Evolutionary conservation across 1,140 invertebrate species (phyloP), one percentile per base, ranked within the genome.

Genomic region (Lineus longissimus): DNA sequence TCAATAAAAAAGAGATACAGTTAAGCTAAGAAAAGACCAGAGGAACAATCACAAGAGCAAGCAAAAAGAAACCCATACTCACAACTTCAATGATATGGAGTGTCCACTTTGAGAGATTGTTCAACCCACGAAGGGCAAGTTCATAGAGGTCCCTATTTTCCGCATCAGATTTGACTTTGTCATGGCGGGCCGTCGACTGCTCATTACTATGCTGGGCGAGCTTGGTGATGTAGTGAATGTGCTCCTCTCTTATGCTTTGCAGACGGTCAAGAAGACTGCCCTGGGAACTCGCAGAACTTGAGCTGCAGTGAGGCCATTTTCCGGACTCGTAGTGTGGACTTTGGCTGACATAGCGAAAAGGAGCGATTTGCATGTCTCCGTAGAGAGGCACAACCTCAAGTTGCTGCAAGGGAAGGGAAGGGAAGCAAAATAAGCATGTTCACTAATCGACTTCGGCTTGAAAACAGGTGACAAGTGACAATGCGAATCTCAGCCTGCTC

Each of bases 321-420:
- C 86, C 86, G 0, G 92, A 84, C 76, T 99, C 97, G 81, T 94
- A 98, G 77, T 97, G 92, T 72, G 94, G 93, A 59, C 92, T 95
- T 55, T 93, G 86, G 81, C 94, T 96, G 47, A 99, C 95, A 75
- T 98, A 99, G 79, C 97, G 95, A 78, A 98, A 99, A 0, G 97
- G 97, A 0, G 95, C 93, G 63, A 99, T 98, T 84, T 98, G 97
- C 97, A 99, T 99, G 75, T 99, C 97, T 2, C 97, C 97, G 82
- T 98, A 99, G 7, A 99, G 81, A 0, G 97, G 96, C 1, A 99
- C 97, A 61, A 99, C 95, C 85, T 99, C 95, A 47, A 98, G 79
- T 81, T 96, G 75, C 80, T 81, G 65, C 29, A 70, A 63, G 59
- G 40, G 15, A 61, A 31, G 51, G n/a, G 40, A 47, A 27, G n/a